Percentiles rank a stretch among this genome's conserved stretches.
phyloP scores from a whole-genome alignment of 2,888 invertebrate genomes.

The Ceramica pisi region DNA sequence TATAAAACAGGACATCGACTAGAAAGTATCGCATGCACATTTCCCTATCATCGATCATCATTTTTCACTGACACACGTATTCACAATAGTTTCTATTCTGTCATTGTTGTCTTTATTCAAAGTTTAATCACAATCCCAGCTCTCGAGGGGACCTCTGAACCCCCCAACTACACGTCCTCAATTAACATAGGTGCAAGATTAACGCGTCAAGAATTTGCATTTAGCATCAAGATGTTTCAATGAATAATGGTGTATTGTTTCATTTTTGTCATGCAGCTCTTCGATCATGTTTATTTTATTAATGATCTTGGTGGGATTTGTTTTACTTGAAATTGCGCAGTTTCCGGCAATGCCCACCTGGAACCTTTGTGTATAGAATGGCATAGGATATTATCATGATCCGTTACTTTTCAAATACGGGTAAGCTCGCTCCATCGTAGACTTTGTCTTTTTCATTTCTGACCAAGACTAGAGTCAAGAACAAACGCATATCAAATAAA shows the following conservation, averaged over 20 bases:
- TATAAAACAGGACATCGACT: not conserved
- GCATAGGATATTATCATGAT: no score
- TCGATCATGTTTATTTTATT: conserved; percentile 16
- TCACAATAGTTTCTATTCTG: conserved; percentile 41
- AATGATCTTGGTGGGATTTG: not conserved
- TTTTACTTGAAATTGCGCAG: not conserved
- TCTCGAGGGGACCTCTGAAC: conserved; percentile 45
- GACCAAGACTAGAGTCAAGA: no score
- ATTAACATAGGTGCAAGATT: conserved; percentile 64
- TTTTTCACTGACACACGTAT: conserved; percentile 44
- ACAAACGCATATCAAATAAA: no score
- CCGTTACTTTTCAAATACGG: no score
- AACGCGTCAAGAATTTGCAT: conserved; percentile 60
- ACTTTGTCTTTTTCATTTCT: no score
- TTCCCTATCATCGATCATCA: conserved; percentile 10
- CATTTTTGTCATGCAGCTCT: conserved; percentile 35
- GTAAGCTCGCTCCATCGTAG: no score
- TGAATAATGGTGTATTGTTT: conserved; percentile 57
- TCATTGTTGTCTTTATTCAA: conserved; percentile 48
- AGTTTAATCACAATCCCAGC: conserved; percentile 55
- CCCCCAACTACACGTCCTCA: conserved; percentile 53
- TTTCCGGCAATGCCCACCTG: not conserved
- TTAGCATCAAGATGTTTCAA: conserved; percentile 56
- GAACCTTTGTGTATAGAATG: not conserved
- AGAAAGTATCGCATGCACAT: conserved; percentile 5